A percentile compares a stretch with the other conserved stretches of the same genome.
These are phyloP conservation scores for Dendrolimus houi DNA, from an alignment of 2,888 invertebrate species.

Conservation along the genomic window DNA sequence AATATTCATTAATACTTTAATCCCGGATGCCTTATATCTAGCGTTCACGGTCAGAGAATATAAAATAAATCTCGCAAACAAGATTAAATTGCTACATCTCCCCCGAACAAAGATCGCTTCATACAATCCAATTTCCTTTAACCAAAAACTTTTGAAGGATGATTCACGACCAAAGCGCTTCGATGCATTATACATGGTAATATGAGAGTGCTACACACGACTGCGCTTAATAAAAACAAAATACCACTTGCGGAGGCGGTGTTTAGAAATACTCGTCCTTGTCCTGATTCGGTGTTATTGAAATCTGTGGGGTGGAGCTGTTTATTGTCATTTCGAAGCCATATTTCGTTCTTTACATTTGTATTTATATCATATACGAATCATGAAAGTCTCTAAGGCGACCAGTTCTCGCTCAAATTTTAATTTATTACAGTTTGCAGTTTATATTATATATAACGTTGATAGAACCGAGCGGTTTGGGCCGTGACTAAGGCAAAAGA, in stretches of 20 bases:
- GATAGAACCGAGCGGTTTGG: no score
- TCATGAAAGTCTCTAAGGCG: no score
- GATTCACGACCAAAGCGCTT: slow-evolving; percentile 20
- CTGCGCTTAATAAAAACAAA: slow-evolving; percentile 17
- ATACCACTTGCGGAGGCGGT: slow-evolving; percentile 7
- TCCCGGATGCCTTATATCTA: no score
- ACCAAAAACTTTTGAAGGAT: slow-evolving; percentile 22
- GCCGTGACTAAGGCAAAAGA: no score
- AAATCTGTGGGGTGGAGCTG: slow-evolving; percentile 7
- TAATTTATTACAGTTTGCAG: no score
- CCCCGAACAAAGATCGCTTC: slow-evolving; percentile 7
- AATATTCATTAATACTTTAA: no score
- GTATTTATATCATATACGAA: no score
- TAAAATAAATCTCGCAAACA: slow-evolving; percentile 3
- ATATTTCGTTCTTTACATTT: no score
- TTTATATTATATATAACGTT: no score
- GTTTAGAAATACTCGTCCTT: slow-evolving; percentile 14
- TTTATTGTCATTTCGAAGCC: no score
- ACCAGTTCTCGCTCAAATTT: no score
- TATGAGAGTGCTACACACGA: slow-evolving; percentile 6
- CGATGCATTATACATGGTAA: slow-evolving; percentile 25
- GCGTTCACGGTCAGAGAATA: background rate
- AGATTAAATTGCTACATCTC: background rate
- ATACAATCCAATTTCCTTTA: slow-evolving; percentile 21
- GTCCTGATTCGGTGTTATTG: slow-evolving; percentile 16